These are phyloP conservation scores for Tenebrosternarchus preto DNA, from an alignment of 2,113 vertebrate genomes.

Conservation along the genomic window DNA sequence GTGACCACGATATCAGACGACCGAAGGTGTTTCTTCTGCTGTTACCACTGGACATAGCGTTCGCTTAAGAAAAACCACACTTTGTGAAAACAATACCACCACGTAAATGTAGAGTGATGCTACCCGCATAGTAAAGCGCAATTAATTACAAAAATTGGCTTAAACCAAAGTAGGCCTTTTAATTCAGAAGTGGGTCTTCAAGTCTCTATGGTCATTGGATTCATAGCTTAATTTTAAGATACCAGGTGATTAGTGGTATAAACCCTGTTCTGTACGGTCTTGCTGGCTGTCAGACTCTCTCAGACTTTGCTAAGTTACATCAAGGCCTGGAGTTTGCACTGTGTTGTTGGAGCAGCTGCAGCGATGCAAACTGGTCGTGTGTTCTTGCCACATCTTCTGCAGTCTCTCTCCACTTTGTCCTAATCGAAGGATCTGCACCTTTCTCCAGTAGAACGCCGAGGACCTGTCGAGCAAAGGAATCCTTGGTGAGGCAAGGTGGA, in stretches of 20 bases:
- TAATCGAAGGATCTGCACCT: constrained; percentile 40
- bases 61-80: too few species aligned
- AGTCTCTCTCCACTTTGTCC: constrained; percentile 54
- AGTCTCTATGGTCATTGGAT: too few species aligned
- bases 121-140: neutral
- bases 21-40: neutral
- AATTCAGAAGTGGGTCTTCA: neutral
- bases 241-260: too few species aligned
- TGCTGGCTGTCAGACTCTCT: too few species aligned
- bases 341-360: constrained; percentile 46
- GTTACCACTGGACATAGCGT: too few species aligned
- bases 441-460: constrained; percentile 32
- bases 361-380: constrained; percentile 10
- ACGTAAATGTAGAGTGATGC: too few species aligned
- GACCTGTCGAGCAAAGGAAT: constrained; percentile 35
- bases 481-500: neutral
- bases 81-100: too few species aligned
- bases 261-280: too few species aligned
- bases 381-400: constrained; percentile 42
- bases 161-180: neutral
- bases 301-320: too few species aligned
- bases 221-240: too few species aligned
- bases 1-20: neutral
- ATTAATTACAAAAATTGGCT: constrained; percentile 5
- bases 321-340: too few species aligned